Percentiles rank a stretch among this genome's conserved stretches.
Evolutionary conservation across 2,797 vertebrate species (phyloP).

Genomic region (Limosa lapponica): DNA sequence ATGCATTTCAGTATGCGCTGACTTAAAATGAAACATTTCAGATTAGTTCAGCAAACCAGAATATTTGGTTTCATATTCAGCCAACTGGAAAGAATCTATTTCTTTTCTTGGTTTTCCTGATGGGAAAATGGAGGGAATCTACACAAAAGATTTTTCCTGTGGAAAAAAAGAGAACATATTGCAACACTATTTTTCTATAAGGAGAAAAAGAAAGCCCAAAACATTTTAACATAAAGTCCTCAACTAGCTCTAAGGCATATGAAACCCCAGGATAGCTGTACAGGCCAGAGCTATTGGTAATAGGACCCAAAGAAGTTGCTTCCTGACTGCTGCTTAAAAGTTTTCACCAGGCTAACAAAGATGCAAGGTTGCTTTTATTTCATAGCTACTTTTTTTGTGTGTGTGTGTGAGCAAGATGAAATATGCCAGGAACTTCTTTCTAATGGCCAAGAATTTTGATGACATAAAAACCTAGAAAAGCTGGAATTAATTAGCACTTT

Average conservation of each 20-base stretch:
- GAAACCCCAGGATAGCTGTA: background rate
- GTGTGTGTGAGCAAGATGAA: background rate
- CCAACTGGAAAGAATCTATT: background rate
- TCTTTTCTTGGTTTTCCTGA: background rate
- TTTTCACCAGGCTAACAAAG: background rate
- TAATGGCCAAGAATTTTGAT: background rate
- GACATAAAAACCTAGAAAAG: background rate
- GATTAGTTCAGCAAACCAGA: slow-evolving; percentile 23
- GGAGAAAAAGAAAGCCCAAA: background rate
- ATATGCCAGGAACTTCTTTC: background rate
- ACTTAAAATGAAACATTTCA: slow-evolving; percentile 37
- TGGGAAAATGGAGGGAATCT: background rate
- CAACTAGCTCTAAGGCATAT: background rate
- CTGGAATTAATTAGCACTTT: background rate
- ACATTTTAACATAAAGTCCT: background rate
- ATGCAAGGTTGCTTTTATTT: background rate
- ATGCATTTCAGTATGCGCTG: background rate
- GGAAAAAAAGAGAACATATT: background rate
- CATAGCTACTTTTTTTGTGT: background rate
- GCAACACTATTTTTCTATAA: background rate
- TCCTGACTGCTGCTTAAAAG: background rate
- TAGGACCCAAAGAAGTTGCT: background rate
- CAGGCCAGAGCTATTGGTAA: background rate
- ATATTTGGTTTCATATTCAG: slow-evolving; percentile 30
- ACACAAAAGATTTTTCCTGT: background rate